A percentile compares a stretch with the other conserved stretches of the same genome.
phyloP scores from a whole-genome alignment of 1,140 invertebrate species.

The Tigriopus japonicus region DNA sequence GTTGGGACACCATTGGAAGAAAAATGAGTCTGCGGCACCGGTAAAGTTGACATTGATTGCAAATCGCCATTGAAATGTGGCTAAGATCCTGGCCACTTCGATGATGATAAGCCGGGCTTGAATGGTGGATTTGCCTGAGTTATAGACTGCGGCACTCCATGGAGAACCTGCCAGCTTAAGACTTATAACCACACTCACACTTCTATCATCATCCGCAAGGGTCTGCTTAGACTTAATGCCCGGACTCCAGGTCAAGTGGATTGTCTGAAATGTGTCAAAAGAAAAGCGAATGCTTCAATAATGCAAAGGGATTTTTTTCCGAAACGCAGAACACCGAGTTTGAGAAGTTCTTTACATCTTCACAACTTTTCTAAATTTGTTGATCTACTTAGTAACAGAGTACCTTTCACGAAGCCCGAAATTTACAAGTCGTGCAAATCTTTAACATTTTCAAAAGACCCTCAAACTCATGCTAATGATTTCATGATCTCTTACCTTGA shows the following conservation, averaged over 20 bases:
- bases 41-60: slow-evolving; percentile 5
- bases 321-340: no score
- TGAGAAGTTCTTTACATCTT: no score
- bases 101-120: slow-evolving; percentile 6
- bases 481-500: background rate
- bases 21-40: slow-evolving; percentile 1
- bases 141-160: slow-evolving; percentile 6
- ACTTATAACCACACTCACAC: background rate
- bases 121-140: slow-evolving; percentile 6
- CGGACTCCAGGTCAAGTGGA: slow-evolving; percentile 9
- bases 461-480: no score
- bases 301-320: no score
- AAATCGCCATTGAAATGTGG: slow-evolving; percentile 4
- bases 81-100: slow-evolving; percentile 3
- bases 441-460: no score
- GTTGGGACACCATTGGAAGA: slow-evolving; percentile 14
- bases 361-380: no score
- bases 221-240: slow-evolving; percentile 12
- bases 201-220: slow-evolving; percentile 2
- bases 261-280: slow-evolving; percentile 6
- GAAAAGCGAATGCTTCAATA: no score
- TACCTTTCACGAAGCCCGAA: no score
- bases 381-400: no score
- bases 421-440: no score
- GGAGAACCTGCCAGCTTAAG: slow-evolving; percentile 5